These are phyloP conservation scores for Streptopelia turtur DNA, from an alignment of 2,797 vertebrate species.

Conservation along the genomic window DNA sequence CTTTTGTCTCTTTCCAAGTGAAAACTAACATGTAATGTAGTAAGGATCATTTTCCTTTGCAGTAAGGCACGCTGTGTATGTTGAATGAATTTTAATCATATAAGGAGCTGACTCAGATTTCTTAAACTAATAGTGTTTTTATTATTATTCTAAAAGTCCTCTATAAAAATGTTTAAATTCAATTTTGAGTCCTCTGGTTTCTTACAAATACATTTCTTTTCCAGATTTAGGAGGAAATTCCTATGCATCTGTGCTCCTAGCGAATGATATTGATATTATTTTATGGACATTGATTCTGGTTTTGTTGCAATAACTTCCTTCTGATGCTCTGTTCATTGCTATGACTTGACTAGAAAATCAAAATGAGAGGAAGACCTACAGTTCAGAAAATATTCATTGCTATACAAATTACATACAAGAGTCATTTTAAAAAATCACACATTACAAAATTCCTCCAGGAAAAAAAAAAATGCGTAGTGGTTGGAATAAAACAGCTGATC, in stretches of 20 bases:
- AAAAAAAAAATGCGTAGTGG: background rate
- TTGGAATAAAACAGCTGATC: slow-evolving; percentile 11
- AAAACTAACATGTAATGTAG: background rate
- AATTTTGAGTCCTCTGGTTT: background rate
- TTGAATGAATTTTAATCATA: slow-evolving; percentile 35
- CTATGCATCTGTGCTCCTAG: background rate
- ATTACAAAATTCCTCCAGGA: slow-evolving; percentile 33
- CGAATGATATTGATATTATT: background rate
- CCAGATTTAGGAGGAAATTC: background rate
- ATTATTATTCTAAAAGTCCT: slow-evolving; percentile 8
- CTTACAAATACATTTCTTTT: background rate
- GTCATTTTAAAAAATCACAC: slow-evolving; percentile 8
- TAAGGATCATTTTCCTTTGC: background rate
- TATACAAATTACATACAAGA: background rate
- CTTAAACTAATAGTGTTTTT: background rate
- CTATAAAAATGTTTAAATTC: background rate
- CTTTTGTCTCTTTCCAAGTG: slow-evolving; percentile 10
- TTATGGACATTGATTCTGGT: background rate
- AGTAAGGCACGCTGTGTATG: background rate
- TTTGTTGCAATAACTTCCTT: slow-evolving; percentile 37
- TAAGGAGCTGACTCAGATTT: slow-evolving; percentile 21
- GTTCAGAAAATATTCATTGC: slow-evolving; percentile 22
- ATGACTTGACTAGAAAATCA: slow-evolving; percentile 14
- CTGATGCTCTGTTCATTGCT: background rate
- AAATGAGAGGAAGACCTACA: slow-evolving; percentile 32